Percentiles rank a stretch among this genome's conserved stretches.
These are phyloP conservation scores for Cephus sareptanus DNA, from an alignment of 2,888 invertebrate species.

Conservation along the genomic window DNA sequence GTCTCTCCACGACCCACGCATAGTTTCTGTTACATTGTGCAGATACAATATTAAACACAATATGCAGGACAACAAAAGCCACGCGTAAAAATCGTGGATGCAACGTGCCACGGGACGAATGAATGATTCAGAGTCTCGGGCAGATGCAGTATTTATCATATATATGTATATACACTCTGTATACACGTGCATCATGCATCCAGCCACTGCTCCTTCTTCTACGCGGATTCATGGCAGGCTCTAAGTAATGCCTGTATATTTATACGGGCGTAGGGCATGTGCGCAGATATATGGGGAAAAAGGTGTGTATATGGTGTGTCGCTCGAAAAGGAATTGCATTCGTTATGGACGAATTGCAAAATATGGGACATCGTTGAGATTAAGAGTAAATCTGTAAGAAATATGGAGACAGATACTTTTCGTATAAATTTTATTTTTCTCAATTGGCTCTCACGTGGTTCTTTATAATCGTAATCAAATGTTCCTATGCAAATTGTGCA, in stretches of 20 bases:
- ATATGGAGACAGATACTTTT: neutral
- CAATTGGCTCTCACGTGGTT: neutral
- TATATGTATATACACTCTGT: neutral
- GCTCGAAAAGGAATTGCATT: neutral
- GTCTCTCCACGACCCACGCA: constrained; percentile 34
- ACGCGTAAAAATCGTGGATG: constrained; percentile 22
- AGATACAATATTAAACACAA: constrained; percentile 45
- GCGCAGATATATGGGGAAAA: neutral
- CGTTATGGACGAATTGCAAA: neutral
- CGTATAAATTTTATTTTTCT: neutral
- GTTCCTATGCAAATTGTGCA: neutral
- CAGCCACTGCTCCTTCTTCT: neutral
- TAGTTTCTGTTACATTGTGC: constrained; percentile 37
- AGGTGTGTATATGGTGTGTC: neutral
- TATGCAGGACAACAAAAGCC: constrained; percentile 40
- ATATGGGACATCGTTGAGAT: neutral
- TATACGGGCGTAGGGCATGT: neutral
- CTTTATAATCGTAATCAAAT: neutral
- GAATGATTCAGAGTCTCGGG: constrained; percentile 41
- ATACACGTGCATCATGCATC: neutral
- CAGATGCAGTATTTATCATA: neutral
- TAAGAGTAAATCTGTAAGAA: neutral
- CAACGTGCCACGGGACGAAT: constrained; percentile 34
- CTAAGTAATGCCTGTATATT: neutral
- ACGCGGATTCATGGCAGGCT: neutral